Conservation (phyloP, 2,113 vertebrate genomes). For the Picathartes gymnocephalus region DNA sequence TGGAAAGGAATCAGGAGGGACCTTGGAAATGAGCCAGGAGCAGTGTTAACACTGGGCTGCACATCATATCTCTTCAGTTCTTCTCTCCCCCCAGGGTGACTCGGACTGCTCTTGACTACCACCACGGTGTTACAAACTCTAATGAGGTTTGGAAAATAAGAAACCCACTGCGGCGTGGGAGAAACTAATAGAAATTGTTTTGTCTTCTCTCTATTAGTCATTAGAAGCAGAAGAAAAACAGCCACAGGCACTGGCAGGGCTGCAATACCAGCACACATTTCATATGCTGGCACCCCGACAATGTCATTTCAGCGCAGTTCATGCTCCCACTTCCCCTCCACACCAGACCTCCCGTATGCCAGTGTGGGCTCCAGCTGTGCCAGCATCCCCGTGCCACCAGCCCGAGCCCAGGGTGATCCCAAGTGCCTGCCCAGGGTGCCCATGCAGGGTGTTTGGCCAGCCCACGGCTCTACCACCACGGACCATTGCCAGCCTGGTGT, state of each 20-base stretch:
- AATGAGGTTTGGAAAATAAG: conserved; percentile 77
- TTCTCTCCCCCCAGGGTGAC: conserved; percentile 43
- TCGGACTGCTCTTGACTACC: conserved; percentile 56
- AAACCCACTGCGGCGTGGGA: conserved; percentile 59
- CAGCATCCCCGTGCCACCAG: not conserved
- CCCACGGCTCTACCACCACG: rapidly evolving
- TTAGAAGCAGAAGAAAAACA: conserved; percentile 69
- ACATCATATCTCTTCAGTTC: conserved; percentile 20
- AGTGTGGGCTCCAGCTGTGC: not conserved
- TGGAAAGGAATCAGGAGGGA: conserved; percentile 34
- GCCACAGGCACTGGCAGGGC: conserved; percentile 60
- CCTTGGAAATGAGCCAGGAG: conserved; percentile 30
- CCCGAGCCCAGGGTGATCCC: not conserved
- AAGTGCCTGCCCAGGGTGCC: not conserved
- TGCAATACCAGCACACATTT: conserved; percentile 22
- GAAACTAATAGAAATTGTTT: conserved; percentile 71
- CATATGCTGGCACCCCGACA: conserved; percentile 19
- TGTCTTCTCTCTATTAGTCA: conserved; percentile 71
- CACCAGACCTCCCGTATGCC: rapidly evolving
- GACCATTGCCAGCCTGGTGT: rapidly evolving
- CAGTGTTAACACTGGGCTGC: conserved; percentile 25
- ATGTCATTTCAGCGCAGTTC: not conserved
- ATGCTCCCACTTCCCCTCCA: not conserved
- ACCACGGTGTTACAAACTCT: conserved; percentile 57
- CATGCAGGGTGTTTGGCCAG: not conserved